A percentile compares a stretch with the other conserved stretches of the same genome.
These are phyloP conservation scores for Paratilapia polleni DNA, from an alignment of 2,113 vertebrate genomes.

Conservation along the genomic window DNA sequence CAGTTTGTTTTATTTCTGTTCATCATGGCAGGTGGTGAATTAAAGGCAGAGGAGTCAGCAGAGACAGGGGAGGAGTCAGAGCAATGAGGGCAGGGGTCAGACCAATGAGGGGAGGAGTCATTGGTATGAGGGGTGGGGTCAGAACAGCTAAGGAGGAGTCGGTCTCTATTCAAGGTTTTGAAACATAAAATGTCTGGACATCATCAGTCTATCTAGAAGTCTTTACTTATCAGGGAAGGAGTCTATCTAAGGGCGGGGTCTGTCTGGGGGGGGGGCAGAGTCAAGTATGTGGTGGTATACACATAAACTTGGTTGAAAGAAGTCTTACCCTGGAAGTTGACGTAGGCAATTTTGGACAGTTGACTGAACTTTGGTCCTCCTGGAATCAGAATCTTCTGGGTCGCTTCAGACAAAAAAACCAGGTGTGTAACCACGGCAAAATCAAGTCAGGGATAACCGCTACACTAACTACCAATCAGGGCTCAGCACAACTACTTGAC, in stretches of 20 bases:
- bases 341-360: constrained; percentile 82
- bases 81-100: background rate
- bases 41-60: background rate
- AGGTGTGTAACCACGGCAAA: constrained; percentile 14
- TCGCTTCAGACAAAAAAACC: constrained; percentile 79
- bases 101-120: background rate
- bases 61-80: background rate
- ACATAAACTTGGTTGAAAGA: background rate
- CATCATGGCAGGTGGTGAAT: background rate
- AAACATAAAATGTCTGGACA: background rate
- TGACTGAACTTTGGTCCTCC: constrained; percentile 84
- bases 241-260: background rate
- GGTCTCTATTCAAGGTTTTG: background rate
- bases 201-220: background rate
- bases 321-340: constrained; percentile 88
- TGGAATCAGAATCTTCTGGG: constrained; percentile 84
- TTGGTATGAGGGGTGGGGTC: background rate
- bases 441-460: background rate
- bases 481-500: background rate
- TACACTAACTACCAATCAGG: background rate
- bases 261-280: background rate
- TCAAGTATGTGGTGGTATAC: background rate
- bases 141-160: background rate
- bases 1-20: background rate
- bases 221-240: too few relatives aligned